Conservation (phyloP, 2,797 vertebrate species). For the Coregonus suidteri region DNA sequence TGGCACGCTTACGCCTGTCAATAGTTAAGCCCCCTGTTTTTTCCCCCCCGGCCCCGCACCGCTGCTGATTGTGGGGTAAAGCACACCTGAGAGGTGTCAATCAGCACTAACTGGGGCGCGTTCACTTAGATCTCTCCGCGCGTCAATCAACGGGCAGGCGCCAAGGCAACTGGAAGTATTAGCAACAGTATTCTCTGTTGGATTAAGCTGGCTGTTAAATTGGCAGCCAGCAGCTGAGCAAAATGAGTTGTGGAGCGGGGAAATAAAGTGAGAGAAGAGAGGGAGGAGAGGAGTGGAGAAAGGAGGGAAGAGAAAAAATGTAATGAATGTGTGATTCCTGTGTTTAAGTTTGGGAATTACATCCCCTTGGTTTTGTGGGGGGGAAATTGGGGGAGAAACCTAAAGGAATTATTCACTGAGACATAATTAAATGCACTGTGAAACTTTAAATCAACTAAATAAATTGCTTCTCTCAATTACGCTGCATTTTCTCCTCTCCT, state of each 20-base stretch:
- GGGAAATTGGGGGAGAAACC: conserved; percentile 62
- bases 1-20: conserved; percentile 23
- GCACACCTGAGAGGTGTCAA: conserved; percentile 64
- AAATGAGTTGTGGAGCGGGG: conserved; percentile 59
- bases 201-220: conserved; percentile 76
- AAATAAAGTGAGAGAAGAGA: conserved; percentile 9
- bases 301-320: conserved; percentile 17
- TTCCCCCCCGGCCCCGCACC: conserved; percentile 22
- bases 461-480: conserved; percentile 78
- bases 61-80: conserved; percentile 28
- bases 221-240: conserved; percentile 59
- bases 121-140: conserved; percentile 70
- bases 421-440: conserved; percentile 72
- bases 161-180: conserved; percentile 41
- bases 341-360: conserved; percentile 70
- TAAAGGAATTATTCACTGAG: conserved; percentile 69
- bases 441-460: conserved; percentile 79
- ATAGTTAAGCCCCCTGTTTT: conserved; percentile 42
- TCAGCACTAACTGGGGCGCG: conserved; percentile 56
- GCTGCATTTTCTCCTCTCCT: conserved; percentile 53
- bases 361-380: conserved; percentile 45
- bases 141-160: conserved; percentile 64
- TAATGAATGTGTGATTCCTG: conserved; percentile 23
- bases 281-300: conserved; percentile 38
- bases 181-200: conserved; percentile 61